Evolutionary conservation across 2,888 invertebrate species (phyloP).

Genomic region (Cephalotes varians): DNA sequence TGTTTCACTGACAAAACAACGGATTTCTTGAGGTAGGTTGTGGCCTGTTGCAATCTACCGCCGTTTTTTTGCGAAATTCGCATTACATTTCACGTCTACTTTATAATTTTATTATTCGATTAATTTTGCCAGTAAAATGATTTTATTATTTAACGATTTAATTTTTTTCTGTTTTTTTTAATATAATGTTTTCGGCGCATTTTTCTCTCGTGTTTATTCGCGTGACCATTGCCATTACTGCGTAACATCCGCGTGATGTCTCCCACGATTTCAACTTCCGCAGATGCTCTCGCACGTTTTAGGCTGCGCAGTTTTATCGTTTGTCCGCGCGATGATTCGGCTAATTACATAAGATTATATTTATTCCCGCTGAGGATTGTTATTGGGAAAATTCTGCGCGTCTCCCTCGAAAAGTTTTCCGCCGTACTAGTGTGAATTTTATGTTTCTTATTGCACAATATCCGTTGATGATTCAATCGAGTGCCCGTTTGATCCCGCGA

Average conservation of each 20-base stretch:
- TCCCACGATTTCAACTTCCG: constrained; percentile 58
- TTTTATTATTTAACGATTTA: too few species aligned
- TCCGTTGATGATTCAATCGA: constrained; percentile 42
- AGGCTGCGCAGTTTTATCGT: constrained; percentile 30
- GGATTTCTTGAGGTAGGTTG: constrained; percentile 66
- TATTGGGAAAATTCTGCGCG: neutral
- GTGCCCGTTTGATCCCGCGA: constrained; percentile 58
- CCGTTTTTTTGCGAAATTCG: constrained; percentile 49
- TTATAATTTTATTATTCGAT: constrained; percentile 1
- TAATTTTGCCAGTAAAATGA: neutral
- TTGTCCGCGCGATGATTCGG: neutral
- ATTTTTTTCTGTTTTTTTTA: constrained; percentile 28
- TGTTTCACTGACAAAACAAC: constrained; percentile 54
- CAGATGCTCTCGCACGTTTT: constrained; percentile 15
- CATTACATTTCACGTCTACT: neutral
- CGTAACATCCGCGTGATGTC: constrained; percentile 66
- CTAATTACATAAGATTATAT: constrained; percentile 16
- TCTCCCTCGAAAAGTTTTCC: neutral
- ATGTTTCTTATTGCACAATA: constrained; percentile 5
- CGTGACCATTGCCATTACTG: constrained; percentile 69
- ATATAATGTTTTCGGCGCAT: constrained; percentile 11
- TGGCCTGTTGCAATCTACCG: constrained; percentile 48
- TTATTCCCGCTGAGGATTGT: constrained; percentile 15
- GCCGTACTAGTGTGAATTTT: neutral
- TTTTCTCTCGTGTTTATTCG: constrained; percentile 63